These are phyloP conservation scores for Yponomeuta plumbellus DNA, from an alignment of 2,888 invertebrate genomes.

Conservation along the genomic window DNA sequence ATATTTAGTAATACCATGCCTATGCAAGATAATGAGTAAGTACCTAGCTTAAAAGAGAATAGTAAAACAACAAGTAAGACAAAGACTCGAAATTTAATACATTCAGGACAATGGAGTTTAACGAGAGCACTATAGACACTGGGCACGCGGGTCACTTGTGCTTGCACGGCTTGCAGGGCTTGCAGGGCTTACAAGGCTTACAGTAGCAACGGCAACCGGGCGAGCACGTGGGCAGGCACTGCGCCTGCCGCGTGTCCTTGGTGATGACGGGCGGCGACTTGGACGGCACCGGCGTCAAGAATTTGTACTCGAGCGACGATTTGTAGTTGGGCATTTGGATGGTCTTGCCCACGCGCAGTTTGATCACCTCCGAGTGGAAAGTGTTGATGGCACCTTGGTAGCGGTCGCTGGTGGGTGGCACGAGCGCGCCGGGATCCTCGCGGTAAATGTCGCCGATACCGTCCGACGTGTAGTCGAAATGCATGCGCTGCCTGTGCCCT, in stretches of 20 bases:
- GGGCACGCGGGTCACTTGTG: not conserved
- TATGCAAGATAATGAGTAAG: not conserved
- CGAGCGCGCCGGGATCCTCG: conserved; percentile 56
- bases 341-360: conserved; percentile 54
- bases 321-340: conserved; percentile 61
- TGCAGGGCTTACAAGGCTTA: not conserved
- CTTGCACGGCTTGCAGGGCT: not conserved
- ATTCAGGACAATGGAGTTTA: not conserved
- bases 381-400: conserved; percentile 60
- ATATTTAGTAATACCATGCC: not conserved
- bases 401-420: conserved; percentile 41
- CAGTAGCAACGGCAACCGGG: conserved; percentile 32
- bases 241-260: conserved; percentile 54
- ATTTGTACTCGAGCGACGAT: conserved; percentile 62
- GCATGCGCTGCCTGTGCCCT: conserved; percentile 59
- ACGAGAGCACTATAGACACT: not conserved
- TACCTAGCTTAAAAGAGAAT: not conserved
- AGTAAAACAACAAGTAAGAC: not conserved
- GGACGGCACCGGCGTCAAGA: conserved; percentile 51
- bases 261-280: conserved; percentile 46
- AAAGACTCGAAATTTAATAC: not conserved
- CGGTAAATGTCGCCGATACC: conserved; percentile 59
- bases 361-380: conserved; percentile 54
- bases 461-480: conserved; percentile 60
- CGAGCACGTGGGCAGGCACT: conserved; percentile 43